Base-by-base conservation (phyloP, 2,888 invertebrate genomes). In the Polydrusus tereticollis region DNA sequence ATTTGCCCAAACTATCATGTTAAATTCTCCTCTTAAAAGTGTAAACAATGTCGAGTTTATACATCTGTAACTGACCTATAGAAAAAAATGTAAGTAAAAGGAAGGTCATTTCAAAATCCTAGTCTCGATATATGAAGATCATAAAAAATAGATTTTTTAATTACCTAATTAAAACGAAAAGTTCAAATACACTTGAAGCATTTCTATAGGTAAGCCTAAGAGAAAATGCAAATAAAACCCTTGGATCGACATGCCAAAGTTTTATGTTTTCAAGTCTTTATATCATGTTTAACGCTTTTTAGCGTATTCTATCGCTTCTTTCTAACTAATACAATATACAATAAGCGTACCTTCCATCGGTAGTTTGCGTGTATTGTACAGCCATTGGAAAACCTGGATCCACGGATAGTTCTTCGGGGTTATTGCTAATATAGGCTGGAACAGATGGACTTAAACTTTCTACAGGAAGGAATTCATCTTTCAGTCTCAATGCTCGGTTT, bases 401-500 rank as follows among this genome's bases (percentile, higher is more conserved):
- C 8, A 23, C 65, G 21, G 72, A 38, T 33, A 73, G 38, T 69
- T 75, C 72, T 8, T 65, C 66, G 23, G 52, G 63, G 26, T 64
- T 73, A 58, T 69, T 67, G n/a, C 12, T 65, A 47, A 59, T 69
- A 43, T 60, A 52, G 1, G 43, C 41, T 58, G 67, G 55, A 59
- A 62, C n/a, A 50, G 69, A 57, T 7, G 74, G 66, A 55, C 66
- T 74, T 64, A 72, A 33, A 50, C 47, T 72, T 65, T 73, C 75
- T 57, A 70, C 50, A 21, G 47, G 67, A 57, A 75, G 72, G 64
- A 67, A 75, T 73, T 86, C 85, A 41, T 88, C 89, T 82, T 90
- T 90, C 80, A 95, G 87, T 74, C 95, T 89, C 75, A 95, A 86
- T 0, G 95, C 95, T 85, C 94, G 90, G 86, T 95, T 95, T 87